phyloP scores from a whole-genome alignment of 2,888 invertebrate species.

The Deilephila porcellus region DNA sequence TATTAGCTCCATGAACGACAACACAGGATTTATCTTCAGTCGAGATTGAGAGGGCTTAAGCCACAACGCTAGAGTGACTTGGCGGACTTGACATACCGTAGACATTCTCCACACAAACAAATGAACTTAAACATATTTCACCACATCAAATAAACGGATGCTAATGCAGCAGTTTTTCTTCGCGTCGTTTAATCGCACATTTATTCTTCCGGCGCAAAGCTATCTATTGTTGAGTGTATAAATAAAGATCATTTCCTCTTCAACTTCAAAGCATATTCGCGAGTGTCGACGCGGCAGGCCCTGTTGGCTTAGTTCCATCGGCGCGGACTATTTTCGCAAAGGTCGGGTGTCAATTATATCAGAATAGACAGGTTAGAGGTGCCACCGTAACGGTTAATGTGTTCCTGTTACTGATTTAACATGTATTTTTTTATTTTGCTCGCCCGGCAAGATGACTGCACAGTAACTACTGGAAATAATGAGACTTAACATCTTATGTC shows the following conservation, averaged over 20 bases:
- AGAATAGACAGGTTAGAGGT: slow-evolving; percentile 28
- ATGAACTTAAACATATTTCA: not conserved
- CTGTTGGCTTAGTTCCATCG: slow-evolving; percentile 53
- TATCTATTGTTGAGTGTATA: slow-evolving; percentile 34
- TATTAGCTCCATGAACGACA: too few species aligned
- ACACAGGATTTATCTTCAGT: too few species aligned
- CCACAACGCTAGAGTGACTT: too few species aligned
- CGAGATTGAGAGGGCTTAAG: too few species aligned
- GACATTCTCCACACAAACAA: not conserved
- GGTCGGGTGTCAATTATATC: slow-evolving; percentile 45
- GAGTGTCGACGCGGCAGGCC: slow-evolving; percentile 26
- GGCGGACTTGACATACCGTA: not conserved
- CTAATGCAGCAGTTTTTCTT: not conserved
- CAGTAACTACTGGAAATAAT: not conserved
- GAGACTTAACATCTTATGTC: too few species aligned
- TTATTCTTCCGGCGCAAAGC: slow-evolving; percentile 15
- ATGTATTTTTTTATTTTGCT: too few species aligned
- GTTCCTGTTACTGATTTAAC: slow-evolving; percentile 15
- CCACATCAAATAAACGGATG: slow-evolving; percentile 15
- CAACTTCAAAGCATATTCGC: slow-evolving; percentile 47
- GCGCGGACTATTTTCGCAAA: slow-evolving; percentile 48
- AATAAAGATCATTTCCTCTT: slow-evolving; percentile 50
- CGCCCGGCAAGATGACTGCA: too few species aligned
- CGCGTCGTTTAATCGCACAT: slow-evolving; percentile 1
- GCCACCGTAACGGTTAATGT: slow-evolving; percentile 9